phyloP scores from a whole-genome alignment of 2,797 vertebrate species.

The Crenichthys baileyi region DNA sequence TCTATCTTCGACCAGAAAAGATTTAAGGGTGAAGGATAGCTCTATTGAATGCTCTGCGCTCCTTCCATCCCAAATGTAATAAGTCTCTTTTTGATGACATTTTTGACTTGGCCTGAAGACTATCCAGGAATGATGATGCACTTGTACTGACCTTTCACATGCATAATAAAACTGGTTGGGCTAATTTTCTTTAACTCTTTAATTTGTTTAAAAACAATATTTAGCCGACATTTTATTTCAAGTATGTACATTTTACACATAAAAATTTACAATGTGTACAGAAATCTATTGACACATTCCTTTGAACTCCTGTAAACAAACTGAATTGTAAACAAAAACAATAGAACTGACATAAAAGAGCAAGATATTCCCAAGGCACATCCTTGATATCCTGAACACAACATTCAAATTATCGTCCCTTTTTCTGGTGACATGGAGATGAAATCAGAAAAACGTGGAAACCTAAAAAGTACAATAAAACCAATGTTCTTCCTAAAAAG shows the following conservation, averaged over 20 bases:
- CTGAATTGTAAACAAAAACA: constrained; percentile 75
- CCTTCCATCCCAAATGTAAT: constrained; percentile 11
- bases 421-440: constrained; percentile 38
- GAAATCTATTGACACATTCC: constrained; percentile 62
- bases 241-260: constrained; percentile 75
- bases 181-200: background rate
- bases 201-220: constrained; percentile 25
- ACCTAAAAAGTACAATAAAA: constrained; percentile 54
- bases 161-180: constrained; percentile 21
- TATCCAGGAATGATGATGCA: constrained; percentile 3
- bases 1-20: constrained; percentile 28
- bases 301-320: constrained; percentile 74
- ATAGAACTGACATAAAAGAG: constrained; percentile 66
- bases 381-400: constrained; percentile 72
- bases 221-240: constrained; percentile 73
- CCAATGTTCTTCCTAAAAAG: constrained; percentile 43
- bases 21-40: constrained; percentile 18
- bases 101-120: constrained; percentile 2
- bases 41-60: constrained; percentile 23
- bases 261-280: constrained; percentile 75
- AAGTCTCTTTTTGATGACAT: background rate
- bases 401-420: constrained; percentile 58
- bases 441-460: constrained; percentile 40
- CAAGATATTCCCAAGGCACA: constrained; percentile 79
- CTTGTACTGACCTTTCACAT: constrained; percentile 11